Conservation (phyloP, 2,888 invertebrate genomes). For the Hirtodrosophila duncani region DNA sequence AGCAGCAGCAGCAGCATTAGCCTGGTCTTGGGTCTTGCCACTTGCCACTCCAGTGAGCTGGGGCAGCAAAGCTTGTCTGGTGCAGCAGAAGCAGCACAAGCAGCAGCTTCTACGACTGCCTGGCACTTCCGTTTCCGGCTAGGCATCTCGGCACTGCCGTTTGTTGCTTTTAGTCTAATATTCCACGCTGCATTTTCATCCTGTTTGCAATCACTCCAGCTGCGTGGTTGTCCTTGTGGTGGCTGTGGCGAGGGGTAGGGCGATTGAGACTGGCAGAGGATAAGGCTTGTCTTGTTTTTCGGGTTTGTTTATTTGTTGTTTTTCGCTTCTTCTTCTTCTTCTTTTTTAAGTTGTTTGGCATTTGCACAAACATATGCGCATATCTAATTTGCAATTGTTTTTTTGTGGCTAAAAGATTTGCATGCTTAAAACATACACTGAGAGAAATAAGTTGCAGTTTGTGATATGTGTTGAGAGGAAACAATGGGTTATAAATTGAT, state of each 20-base stretch:
- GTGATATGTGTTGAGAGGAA: too few relatives aligned
- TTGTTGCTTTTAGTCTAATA: slow-evolving; percentile 57
- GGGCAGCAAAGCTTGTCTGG: slow-evolving; percentile 8
- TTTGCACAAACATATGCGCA: slow-evolving; percentile 62
- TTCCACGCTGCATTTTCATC: slow-evolving; percentile 50
- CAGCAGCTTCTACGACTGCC: slow-evolving; percentile 17
- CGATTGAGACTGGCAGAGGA: slow-evolving; percentile 16
- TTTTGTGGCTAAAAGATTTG: slow-evolving; percentile 51
- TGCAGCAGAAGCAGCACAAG: neutral
- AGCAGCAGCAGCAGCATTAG: too few relatives aligned
- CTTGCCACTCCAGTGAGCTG: slow-evolving; percentile 3
- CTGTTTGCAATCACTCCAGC: slow-evolving; percentile 59
- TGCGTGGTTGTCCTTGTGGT: slow-evolving; percentile 53
- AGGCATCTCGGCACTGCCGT: slow-evolving; percentile 17
- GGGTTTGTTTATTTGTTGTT: slow-evolving; percentile 7
- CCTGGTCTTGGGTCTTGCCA: slow-evolving; percentile 23
- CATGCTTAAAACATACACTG: slow-evolving; percentile 27
- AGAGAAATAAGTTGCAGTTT: too few relatives aligned
- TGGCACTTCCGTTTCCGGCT: slow-evolving; percentile 62
- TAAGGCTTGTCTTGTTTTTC: slow-evolving; percentile 16
- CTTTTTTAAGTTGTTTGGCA: slow-evolving; percentile 42
- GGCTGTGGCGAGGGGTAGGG: neutral
- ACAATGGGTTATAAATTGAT: too few relatives aligned
- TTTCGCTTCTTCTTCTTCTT: slow-evolving; percentile 12
- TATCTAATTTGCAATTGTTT: slow-evolving; percentile 65